A percentile compares a stretch with the other conserved stretches of the same genome.
phyloP scores from a whole-genome alignment of 2,113 vertebrate genomes.

The Coracopsis vasa region DNA sequence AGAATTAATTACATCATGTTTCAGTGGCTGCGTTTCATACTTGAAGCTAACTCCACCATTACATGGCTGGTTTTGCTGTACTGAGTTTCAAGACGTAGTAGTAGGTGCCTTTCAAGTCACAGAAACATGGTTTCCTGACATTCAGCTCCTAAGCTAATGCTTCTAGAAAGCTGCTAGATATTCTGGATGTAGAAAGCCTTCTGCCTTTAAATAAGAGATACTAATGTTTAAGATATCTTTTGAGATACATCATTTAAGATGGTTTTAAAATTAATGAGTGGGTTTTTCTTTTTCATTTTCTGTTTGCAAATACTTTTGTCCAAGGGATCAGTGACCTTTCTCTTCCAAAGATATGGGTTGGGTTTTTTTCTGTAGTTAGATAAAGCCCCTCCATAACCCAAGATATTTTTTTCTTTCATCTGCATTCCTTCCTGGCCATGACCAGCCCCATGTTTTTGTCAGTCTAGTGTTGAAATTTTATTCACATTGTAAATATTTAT shows the following conservation, averaged over 20 bases:
- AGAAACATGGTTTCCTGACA: neutral
- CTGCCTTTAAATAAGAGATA: neutral
- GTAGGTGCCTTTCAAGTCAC: neutral
- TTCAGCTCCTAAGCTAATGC: neutral
- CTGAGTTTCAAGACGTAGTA: neutral
- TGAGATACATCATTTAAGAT: neutral
- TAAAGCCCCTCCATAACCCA: neutral
- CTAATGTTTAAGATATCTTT: neutral
- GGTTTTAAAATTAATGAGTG: neutral
- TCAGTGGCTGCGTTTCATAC: neutral
- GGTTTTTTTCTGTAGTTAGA: neutral
- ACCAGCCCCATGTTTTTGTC: neutral
- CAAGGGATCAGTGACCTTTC: neutral
- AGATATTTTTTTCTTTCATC: neutral
- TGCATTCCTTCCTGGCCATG: slow-evolving; percentile 12
- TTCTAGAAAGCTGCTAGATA: neutral
- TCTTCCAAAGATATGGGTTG: neutral
- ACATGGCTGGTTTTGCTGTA: neutral
- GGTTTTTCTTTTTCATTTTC: neutral
- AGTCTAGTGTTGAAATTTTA: slow-evolving; percentile 33
- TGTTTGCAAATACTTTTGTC: neutral
- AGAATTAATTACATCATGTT: slow-evolving; percentile 44
- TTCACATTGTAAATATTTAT: slow-evolving; percentile 38
- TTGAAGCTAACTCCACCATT: neutral
- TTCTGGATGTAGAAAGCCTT: neutral